A percentile compares a stretch with the other conserved stretches of the same genome.
Conservation (phyloP, 2,888 invertebrate species). For the Pheosia tremula region DNA sequence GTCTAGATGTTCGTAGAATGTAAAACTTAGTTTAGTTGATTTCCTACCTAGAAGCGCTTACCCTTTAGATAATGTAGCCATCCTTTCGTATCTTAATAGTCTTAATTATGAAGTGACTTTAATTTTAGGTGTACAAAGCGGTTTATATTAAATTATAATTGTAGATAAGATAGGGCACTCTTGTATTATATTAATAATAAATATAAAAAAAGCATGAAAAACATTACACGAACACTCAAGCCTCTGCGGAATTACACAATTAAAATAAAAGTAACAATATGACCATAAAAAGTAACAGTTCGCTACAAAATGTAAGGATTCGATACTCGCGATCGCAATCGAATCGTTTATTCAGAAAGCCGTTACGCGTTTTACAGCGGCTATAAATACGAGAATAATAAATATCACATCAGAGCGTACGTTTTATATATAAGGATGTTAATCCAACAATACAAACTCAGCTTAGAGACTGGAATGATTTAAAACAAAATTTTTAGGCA, state of each 20-base stretch:
- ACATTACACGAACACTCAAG: no score
- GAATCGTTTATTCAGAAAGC: slow-evolving; percentile 24
- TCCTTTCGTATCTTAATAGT: no score
- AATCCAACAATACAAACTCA: background rate
- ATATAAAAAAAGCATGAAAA: no score
- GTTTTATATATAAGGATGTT: slow-evolving; percentile 15
- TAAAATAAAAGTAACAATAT: background rate
- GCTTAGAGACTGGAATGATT: no score
- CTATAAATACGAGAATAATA: slow-evolving; percentile 34
- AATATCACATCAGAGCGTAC: slow-evolving; percentile 25
- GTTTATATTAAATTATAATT: no score
- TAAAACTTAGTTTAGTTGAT: background rate
- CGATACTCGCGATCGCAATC: slow-evolving; percentile 18
- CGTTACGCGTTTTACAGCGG: slow-evolving; percentile 22
- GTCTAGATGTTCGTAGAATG: background rate
- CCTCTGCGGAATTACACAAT: background rate
- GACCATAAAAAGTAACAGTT: slow-evolving; percentile 4
- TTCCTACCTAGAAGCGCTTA: background rate
- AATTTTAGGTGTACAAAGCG: no score
- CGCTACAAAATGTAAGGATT: background rate
- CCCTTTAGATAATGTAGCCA: no score
- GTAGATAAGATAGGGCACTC: no score
- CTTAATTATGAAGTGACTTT: no score
- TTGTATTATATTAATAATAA: no score
- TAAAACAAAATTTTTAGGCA: no score